Conservation (phyloP, 2,797 vertebrate species). For the Momotus momota region DNA sequence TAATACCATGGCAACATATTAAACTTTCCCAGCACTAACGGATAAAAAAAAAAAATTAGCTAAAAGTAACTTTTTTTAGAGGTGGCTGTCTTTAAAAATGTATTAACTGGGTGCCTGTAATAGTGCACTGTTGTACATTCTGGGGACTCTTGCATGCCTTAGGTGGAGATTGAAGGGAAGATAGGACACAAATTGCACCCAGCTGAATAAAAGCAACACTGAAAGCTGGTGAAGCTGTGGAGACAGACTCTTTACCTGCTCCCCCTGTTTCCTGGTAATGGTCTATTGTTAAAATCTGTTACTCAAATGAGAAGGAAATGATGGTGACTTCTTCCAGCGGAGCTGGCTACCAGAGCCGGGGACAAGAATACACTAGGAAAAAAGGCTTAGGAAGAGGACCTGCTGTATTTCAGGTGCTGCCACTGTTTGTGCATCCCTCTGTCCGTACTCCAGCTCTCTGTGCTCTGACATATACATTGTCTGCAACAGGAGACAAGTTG, state of each 20-base stretch:
- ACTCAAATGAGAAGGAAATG: neutral
- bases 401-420: neutral
- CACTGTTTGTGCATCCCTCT: neutral
- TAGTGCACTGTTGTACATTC: neutral
- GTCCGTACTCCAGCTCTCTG: fast-evolving
- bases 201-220: neutral
- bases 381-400: neutral
- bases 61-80: fast-evolving
- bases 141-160: neutral
- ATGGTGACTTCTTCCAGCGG: neutral
- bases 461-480: neutral
- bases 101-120: neutral
- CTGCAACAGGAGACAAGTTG: neutral
- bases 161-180: neutral
- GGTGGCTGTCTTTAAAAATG: neutral
- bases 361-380: neutral
- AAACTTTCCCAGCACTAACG: neutral
- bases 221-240: neutral
- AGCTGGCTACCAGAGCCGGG: neutral
- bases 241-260: neutral
- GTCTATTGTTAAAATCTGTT: neutral
- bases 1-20: neutral
- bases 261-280: fast-evolving
- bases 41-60: fast-evolving
- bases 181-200: neutral